Evolutionary conservation across 2,888 invertebrate species (phyloP).

Genomic region (Exephanes ischioxanthus): DNA sequence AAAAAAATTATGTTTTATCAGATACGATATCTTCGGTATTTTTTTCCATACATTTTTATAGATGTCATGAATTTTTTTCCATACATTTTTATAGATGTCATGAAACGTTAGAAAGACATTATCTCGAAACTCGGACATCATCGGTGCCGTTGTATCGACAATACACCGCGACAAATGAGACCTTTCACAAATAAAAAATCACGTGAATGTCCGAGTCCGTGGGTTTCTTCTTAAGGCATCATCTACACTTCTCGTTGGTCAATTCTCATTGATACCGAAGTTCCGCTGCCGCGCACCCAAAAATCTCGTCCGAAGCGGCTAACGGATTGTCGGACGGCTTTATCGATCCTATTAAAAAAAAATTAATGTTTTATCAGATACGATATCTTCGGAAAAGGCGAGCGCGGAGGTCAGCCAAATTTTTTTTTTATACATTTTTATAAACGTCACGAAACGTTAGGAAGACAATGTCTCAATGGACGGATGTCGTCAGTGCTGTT

Average conservation of each 20-base stretch:
- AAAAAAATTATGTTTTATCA: background rate
- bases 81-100: too few relatives aligned
- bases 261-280: slow-evolving; percentile 42
- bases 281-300: background rate
- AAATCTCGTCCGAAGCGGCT: background rate
- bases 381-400: background rate
- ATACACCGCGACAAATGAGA: too few relatives aligned
- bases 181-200: slow-evolving; percentile 53
- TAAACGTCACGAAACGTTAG: background rate
- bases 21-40: background rate
- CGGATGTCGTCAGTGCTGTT: background rate
- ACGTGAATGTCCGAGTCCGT: background rate
- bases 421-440: background rate
- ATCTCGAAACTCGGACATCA: too few relatives aligned
- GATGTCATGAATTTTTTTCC: too few relatives aligned
- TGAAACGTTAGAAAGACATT: too few relatives aligned
- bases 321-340: background rate
- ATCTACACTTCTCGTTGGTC: slow-evolving; percentile 55
- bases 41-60: too few relatives aligned
- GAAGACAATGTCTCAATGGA: background rate
- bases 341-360: background rate
- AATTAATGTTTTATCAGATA: background rate
- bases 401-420: background rate
- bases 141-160: too few relatives aligned
- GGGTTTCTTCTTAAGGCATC: slow-evolving; percentile 9